Evolutionary conservation across 2,113 vertebrate species (phyloP).

Genomic region (Antechinus flavipes): DNA sequence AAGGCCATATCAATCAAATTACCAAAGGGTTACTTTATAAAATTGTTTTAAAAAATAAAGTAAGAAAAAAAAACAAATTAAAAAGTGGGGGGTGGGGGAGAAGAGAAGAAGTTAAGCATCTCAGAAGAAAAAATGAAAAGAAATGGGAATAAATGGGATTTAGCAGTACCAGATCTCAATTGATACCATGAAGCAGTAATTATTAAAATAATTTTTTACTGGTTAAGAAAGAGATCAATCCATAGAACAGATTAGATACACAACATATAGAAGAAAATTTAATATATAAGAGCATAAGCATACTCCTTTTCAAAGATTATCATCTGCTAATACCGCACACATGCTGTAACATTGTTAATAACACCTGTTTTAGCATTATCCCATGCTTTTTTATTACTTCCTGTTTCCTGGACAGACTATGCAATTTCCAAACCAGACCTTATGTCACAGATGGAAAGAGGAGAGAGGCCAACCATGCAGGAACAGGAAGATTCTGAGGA

Average conservation of each 20-base stretch:
- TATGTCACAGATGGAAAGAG: slow-evolving; percentile 85
- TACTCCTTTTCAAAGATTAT: neutral
- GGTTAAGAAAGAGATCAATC: neutral
- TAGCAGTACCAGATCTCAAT: neutral
- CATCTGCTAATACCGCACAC: rapidly evolving
- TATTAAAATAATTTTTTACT: neutral
- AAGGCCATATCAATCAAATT: neutral
- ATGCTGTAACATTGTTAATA: neutral
- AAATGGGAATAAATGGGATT: neutral
- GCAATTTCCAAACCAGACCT: slow-evolving; percentile 88
- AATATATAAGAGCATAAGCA: neutral
- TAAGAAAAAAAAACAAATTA: neutral
- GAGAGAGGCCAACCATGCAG: slow-evolving; percentile 74
- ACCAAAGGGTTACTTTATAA: neutral
- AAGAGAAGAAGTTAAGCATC: neutral
- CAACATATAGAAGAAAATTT: neutral
- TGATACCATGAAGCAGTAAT: neutral
- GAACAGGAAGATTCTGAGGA: slow-evolving; percentile 85
- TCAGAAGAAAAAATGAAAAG: neutral
- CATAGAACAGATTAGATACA: neutral
- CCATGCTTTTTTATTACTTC: neutral
- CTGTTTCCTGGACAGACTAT: slow-evolving; percentile 81
- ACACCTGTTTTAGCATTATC: neutral
- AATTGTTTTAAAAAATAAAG: neutral
- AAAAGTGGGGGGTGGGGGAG: neutral